phyloP scores from a whole-genome alignment of 2,888 invertebrate species.

The Elysia crispata region DNA sequence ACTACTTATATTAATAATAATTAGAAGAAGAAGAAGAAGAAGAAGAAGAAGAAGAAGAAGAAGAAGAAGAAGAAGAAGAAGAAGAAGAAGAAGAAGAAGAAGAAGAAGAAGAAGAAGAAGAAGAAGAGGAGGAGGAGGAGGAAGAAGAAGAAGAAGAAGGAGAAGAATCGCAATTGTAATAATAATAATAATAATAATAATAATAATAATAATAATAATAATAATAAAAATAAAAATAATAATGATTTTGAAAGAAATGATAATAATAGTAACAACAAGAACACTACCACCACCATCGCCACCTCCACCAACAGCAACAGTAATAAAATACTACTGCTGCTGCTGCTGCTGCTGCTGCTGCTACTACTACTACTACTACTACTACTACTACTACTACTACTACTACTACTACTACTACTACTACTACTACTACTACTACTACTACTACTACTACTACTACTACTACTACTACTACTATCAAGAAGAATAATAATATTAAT shows the following conservation, averaged over 20 bases:
- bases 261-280: not conserved
- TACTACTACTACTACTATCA: not conserved
- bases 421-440: constrained; percentile 26
- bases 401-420: constrained; percentile 30
- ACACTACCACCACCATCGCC: not conserved
- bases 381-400: constrained; percentile 15
- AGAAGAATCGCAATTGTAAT: no score
- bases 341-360: not conserved
- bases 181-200: not conserved
- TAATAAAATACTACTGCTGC: constrained; percentile 2
- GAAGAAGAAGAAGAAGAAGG: no score
- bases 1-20: no score
- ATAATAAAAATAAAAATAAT: not conserved
- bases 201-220: not conserved
- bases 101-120: constrained; percentile 28
- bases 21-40: constrained; percentile 51
- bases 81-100: constrained; percentile 27
- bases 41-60: constrained; percentile 28
- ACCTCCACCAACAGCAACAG: constrained; percentile 5
- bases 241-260: not conserved
- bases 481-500: not conserved
- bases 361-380: not conserved
- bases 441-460: constrained; percentile 17
- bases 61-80: constrained; percentile 31
- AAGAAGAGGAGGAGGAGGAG: constrained; percentile 31